A percentile compares a stretch with the other conserved stretches of the same genome.
Conservation (phyloP, 2,888 invertebrate species). For the Torymus auratus region DNA sequence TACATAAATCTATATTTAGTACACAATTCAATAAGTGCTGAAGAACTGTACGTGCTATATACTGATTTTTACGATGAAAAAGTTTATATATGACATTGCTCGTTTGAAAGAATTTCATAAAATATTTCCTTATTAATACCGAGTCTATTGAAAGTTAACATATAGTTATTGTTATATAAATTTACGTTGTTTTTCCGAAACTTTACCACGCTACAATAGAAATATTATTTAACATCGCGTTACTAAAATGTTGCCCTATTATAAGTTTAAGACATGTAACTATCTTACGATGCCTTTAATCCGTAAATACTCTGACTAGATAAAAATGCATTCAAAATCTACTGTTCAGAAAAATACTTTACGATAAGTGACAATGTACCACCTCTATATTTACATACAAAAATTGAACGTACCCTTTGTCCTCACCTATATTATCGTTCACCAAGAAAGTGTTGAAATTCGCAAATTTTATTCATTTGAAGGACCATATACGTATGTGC, state of each 20-base stretch:
- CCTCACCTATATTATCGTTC: not conserved
- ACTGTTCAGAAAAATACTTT: not conserved
- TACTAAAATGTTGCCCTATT: too few relatives aligned
- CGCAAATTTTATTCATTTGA: slow-evolving; percentile 11
- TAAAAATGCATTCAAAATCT: not conserved
- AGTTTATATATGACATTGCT: too few relatives aligned
- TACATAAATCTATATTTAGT: slow-evolving; percentile 37
- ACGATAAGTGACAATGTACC: too few relatives aligned
- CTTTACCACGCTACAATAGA: too few relatives aligned
- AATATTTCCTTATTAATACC: not conserved
- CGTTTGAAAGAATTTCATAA: too few relatives aligned
- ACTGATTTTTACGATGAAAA: slow-evolving; percentile 24
- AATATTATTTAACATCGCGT: too few relatives aligned
- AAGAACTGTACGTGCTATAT: slow-evolving; percentile 10
- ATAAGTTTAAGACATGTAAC: too few relatives aligned
- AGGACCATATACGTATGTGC: not conserved
- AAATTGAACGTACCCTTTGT: slow-evolving; percentile 1
- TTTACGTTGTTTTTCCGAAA: too few relatives aligned
- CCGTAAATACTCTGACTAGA: too few relatives aligned
- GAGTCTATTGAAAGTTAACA: not conserved
- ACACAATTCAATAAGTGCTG: slow-evolving; percentile 21
- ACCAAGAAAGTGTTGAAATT: slow-evolving; percentile 14
- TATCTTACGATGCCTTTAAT: too few relatives aligned
- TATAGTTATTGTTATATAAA: too few relatives aligned
- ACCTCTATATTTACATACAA: not conserved